These are phyloP conservation scores for Epicauta chinensis DNA, from an alignment of 1,140 invertebrate species.

Conservation along the genomic window DNA sequence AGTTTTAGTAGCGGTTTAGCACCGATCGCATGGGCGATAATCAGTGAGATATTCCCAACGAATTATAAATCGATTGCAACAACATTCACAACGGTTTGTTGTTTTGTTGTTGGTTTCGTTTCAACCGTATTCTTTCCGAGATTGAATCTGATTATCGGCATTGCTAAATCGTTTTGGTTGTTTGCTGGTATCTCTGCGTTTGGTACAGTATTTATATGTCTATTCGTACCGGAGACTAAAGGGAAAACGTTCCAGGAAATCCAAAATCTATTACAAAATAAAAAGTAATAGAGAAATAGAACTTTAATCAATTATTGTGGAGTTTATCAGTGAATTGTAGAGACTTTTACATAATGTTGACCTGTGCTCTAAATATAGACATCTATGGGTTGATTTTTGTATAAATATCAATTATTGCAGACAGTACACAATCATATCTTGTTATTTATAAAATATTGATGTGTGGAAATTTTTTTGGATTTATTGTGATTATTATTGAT, in stretches of 20 bases:
- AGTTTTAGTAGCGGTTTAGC: slow-evolving; percentile 73
- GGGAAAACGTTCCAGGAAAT: slow-evolving; percentile 57
- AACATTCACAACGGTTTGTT: slow-evolving; percentile 62
- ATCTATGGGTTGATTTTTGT: too few species aligned
- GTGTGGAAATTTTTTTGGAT: too few species aligned
- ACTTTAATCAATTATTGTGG: too few species aligned
- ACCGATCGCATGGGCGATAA: slow-evolving; percentile 73
- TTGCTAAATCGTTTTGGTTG: slow-evolving; percentile 67
- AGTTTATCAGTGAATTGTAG: too few species aligned
- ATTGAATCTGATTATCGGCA: slow-evolving; percentile 53
- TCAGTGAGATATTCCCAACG: slow-evolving; percentile 71
- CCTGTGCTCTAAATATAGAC: too few species aligned
- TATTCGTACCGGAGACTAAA: slow-evolving; percentile 73
- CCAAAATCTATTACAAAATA: slow-evolving; percentile 21
- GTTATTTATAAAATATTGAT: too few species aligned
- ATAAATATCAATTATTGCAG: too few species aligned
- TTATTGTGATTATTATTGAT: too few species aligned
- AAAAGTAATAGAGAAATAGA: too few species aligned
- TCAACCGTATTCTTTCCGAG: slow-evolving; percentile 65
- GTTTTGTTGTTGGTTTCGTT: slow-evolving; percentile 70
- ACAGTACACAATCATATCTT: too few species aligned
- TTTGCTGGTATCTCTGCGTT: slow-evolving; percentile 62
- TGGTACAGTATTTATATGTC: slow-evolving; percentile 51
- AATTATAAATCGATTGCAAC: slow-evolving; percentile 66
- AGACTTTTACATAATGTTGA: too few species aligned